Conservation (phyloP, 2,113 vertebrate genomes). For the Caranx melampygus region DNA sequence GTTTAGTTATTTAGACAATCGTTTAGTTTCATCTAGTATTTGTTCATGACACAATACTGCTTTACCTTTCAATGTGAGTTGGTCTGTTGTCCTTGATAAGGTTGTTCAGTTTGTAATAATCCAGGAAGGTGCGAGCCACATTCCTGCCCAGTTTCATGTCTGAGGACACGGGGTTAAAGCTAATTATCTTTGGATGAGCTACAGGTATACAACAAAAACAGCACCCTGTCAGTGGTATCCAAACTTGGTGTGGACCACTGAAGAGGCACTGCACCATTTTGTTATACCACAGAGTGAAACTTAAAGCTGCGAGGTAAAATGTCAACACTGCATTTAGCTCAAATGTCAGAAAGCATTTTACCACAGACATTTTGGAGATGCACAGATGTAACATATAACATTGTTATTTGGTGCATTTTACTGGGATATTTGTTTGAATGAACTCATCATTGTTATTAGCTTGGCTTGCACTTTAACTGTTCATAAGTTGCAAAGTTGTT, state of each 20-base stretch:
- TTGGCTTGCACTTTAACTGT: not conserved
- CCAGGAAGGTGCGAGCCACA: conserved; percentile 94
- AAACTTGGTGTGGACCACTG: not conserved
- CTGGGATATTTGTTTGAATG: not conserved
- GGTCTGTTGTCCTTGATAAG: conserved; percentile 84
- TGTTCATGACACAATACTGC: not conserved
- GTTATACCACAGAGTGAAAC: not conserved
- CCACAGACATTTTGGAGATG: not conserved
- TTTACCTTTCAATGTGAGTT: conserved; percentile 82
- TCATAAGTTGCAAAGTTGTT: not conserved
- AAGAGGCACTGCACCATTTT: not conserved
- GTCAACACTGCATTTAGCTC: not conserved
- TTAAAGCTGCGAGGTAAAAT: not conserved
- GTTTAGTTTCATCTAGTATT: not conserved
- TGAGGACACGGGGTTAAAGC: conserved; percentile 87
- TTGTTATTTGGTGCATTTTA: not conserved
- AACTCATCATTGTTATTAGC: not conserved
- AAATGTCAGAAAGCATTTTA: not conserved
- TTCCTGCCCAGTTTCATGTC: conserved; percentile 98
- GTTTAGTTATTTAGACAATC: not conserved
- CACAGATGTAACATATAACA: not conserved
- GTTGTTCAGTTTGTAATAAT: conserved; percentile 94
- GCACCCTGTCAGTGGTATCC: not conserved
- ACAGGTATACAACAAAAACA: not conserved
- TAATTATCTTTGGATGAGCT: conserved; percentile 7